Base-by-base conservation (phyloP, 1,140 invertebrate genomes). In the Procambarus clarkii region DNA sequence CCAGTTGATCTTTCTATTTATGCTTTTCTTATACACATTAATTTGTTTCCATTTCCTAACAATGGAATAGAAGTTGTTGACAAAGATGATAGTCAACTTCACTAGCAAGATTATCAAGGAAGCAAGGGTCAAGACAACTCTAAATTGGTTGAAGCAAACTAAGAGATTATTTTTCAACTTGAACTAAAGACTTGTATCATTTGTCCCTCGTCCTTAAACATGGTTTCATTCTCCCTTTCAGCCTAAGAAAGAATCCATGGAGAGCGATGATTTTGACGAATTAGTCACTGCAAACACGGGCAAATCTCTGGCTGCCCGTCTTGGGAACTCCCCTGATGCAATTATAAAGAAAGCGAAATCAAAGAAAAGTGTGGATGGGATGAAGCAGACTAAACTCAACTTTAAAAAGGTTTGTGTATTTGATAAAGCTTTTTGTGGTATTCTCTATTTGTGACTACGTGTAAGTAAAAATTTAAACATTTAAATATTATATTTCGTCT, bases 361-460 rank as follows among this genome's bases (percentile, higher is more conserved):
- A 69, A 78, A 92, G 74, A 92, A 93, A 13, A 95, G 96, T 93
- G 96, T 97, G 93, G 96, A 97, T 95, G 91, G 93, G 11, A 79
- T 94, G 92, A 94, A 94, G 88, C 94, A 94, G 92, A 94, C 94
- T 8, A 94, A 94, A 88, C 79, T 94, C 46, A 93, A 79, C 85
- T 94, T 94, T 44, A 93, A 93, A 86, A 93, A 93, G 77, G 92
- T 91, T 48, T 93, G 93, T 71, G 13, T 50, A 82, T 54, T 69
- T 69, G 18, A 21, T 69, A 58, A 58, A 58, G 54, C 54, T 58
- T 58, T 8, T 58, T 13, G 13, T 58, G 7, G 54, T 0, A 58
- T 9, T 58, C 13, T 58, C 13, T 58, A 13, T 58, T 13, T 58
- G 54, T 58, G 54, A 58, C 13, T 58, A 9, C 54, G 2, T 58